Base-by-base conservation (phyloP, 2,797 vertebrate genomes). In the Syngnathus acus region DNA sequence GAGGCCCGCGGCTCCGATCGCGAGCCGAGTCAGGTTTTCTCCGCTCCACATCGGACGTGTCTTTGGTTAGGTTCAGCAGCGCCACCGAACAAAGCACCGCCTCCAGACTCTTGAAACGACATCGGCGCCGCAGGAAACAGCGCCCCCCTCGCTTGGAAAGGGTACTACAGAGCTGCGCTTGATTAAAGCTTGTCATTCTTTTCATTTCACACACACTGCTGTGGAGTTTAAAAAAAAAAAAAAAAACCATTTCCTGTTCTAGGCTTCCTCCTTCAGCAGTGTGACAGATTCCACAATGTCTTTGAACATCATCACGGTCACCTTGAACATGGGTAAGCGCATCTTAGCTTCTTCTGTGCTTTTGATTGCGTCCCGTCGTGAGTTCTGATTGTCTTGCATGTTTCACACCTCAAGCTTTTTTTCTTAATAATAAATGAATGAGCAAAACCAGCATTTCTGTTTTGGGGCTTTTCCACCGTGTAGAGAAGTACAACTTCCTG, bases 281-380 rank as follows among this genome's bases (percentile, higher is more conserved):
- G 93, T 97, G 77, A 97, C 95, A 0, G 95, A 97, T 71, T 97
- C 95, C 54, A 97, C 95, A 0, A 97, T 97, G 95, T 96, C 94
- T 16, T 81, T 97, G 70, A 97, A 97, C 81, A 96, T 96, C 84
- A 96, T 97, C 86, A 97, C 95, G 0, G 94, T 96, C 77, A 96
- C 94, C 0, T 90, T 97, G 19, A 96, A 97, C 84, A 97, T 96
- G 95, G 95, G 95, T 97, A 79, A 64, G 93, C 90, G 93, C 90
- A 68, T 5, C n/a, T 51, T 21, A 26, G 26, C 26, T 26, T 26
- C 14, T 48, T 16, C 45, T 19, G 26, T 32, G 26, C 26, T 32
- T 32, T 32, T 32, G 26, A 32, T 32, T 32, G 26, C 26, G 26
- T 32, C 26, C 26, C 26, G 26, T 17, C 16, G 14, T 48, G 45